Conservation (phyloP, 1,140 invertebrate species). For the Galleria mellonella region DNA sequence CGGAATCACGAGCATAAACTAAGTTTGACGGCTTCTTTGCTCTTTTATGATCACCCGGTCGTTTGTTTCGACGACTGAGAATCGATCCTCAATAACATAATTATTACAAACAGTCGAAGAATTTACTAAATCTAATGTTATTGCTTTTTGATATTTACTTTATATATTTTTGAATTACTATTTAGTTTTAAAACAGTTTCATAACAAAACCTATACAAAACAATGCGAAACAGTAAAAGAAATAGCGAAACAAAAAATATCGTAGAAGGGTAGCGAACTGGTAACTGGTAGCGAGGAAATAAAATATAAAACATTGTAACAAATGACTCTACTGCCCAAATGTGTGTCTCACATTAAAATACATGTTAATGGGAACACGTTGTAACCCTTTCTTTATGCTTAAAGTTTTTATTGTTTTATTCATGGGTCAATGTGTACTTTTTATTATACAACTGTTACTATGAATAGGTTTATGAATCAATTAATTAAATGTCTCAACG, state of each 20-base stretch:
- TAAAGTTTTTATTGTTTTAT: slow-evolving; percentile 64
- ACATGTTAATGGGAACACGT: slow-evolving; percentile 61
- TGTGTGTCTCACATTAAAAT: slow-evolving; percentile 52
- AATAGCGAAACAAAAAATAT: background rate
- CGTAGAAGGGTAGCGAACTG: no score
- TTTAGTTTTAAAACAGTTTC: background rate
- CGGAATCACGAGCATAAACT: slow-evolving; percentile 66
- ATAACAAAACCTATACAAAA: background rate
- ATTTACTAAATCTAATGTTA: no score
- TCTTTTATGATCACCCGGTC: slow-evolving; percentile 36
- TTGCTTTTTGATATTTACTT: no score
- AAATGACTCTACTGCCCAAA: slow-evolving; percentile 60
- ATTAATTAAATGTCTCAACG: slow-evolving; percentile 70
- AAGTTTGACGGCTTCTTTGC: slow-evolving; percentile 62
- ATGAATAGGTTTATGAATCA: slow-evolving; percentile 69
- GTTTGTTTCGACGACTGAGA: background rate
- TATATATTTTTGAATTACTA: no score
- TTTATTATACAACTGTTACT: slow-evolving; percentile 37
- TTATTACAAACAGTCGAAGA: no score
- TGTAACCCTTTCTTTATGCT: slow-evolving; percentile 65
- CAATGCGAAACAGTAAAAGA: background rate
- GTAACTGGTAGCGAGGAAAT: slow-evolving; percentile 24
- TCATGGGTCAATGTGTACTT: slow-evolving; percentile 60
- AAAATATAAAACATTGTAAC: slow-evolving; percentile 29
- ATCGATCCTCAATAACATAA: no score